Percentiles rank a stretch among this genome's conserved stretches.
These are phyloP conservation scores for Ctenopoma multispine DNA, from an alignment of 2,797 vertebrate genomes.

Conservation along the genomic window DNA sequence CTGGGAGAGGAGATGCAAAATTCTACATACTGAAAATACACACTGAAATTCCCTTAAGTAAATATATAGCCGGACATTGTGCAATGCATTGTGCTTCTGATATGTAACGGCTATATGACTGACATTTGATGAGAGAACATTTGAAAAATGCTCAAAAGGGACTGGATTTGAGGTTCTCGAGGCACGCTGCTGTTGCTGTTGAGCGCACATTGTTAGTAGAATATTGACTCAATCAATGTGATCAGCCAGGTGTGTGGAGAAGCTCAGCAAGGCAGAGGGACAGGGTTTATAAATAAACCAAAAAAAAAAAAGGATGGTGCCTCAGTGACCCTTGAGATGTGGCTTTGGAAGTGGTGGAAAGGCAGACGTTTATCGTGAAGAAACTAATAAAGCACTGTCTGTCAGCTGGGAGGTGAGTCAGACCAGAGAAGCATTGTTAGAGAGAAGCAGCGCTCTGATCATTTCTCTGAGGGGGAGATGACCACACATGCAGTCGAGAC, in stretches of 20 bases:
- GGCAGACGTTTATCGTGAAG: constrained; percentile 83
- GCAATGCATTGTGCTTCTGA: constrained; percentile 6
- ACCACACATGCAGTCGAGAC: constrained; percentile 62
- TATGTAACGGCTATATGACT: constrained; percentile 34
- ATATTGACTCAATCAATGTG: constrained; percentile 60
- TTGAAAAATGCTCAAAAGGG: constrained; percentile 31
- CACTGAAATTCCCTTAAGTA: not conserved
- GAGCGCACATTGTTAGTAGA: constrained; percentile 33
- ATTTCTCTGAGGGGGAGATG: constrained; percentile 74
- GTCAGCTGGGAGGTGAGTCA: constrained; percentile 83
- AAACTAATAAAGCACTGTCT: constrained; percentile 85
- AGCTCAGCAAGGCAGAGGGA: constrained; percentile 68
- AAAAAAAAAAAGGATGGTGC: constrained; percentile 70
- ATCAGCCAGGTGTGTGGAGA: constrained; percentile 72
- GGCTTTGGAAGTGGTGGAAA: constrained; percentile 75
- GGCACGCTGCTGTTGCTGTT: constrained; percentile 14
- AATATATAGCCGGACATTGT: not conserved
- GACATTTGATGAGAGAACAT: constrained; percentile 13
- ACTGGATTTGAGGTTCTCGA: constrained; percentile 33
- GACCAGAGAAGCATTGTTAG: constrained; percentile 80
- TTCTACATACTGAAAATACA: not conserved
- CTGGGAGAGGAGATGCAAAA: too few relatives aligned
- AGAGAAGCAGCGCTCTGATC: constrained; percentile 76
- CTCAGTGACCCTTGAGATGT: constrained; percentile 80
- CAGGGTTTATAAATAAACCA: constrained; percentile 79